Evolutionary conservation across 2,888 invertebrate genomes (phyloP), one percentile per base, ranked within the genome.

Genomic region (Macaria liturata): DNA sequence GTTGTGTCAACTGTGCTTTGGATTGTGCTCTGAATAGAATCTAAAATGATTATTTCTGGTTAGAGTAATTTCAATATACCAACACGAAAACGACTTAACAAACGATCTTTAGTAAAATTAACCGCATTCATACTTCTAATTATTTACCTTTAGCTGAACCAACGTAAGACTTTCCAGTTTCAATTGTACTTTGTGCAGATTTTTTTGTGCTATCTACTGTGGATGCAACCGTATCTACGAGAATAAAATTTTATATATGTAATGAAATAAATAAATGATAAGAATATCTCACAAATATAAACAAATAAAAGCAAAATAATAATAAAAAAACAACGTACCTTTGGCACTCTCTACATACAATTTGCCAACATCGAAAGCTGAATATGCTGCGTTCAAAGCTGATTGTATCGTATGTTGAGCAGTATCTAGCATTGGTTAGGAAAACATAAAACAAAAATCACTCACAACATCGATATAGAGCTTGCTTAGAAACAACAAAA

Each of bases 191-290:
- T 67, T 88, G 86, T 42, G 91, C 88, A 9, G 85, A 80, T 74
- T 87, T 88, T 75, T 86, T 91, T 65, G 90, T 86, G 65, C 69
- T 85, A 77, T 89, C 88, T 79, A 88, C 77, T 60, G 89, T 79
- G 68, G 70, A 80, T 54, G 81, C 75, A 70, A 88, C 80, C 30
- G 86, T 81, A 78, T 88, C 88, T 88, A 86, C 62, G 75, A 66
- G 54, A 37, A 63, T 58, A 66, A 68, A 20, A 20, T 20, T 20
- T 20, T 20, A 20, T 56, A 63, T 61, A 46, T 56, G 54, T 51
- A 49, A 42, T 42, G 54, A n/a, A 52, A 49, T 46, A 40, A 39
- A n/a, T 9, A 43, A 39, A 42, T 40, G 47, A 51, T 3, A 37
- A 5, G 20, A 20, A 20, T 20, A 20, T 20, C 20, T 20, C 20